phyloP scores from a whole-genome alignment of 2,888 invertebrate species.

The Cerastis rubricosa region DNA sequence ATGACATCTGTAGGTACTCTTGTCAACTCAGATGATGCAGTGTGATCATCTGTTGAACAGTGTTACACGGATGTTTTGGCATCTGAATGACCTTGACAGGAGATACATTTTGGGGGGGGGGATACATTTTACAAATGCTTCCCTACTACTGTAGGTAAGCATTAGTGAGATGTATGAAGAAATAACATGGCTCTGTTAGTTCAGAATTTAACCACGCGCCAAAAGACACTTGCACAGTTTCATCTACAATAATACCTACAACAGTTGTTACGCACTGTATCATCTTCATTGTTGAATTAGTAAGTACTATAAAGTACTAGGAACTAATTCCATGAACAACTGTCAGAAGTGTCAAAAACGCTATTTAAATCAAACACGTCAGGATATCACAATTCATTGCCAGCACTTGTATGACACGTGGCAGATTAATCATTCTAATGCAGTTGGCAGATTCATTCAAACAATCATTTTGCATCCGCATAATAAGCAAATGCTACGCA shows the following conservation, averaged over 20 bases:
- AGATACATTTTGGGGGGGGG: too few species aligned
- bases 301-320: not conserved
- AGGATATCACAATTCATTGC: conserved; percentile 11
- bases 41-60: not conserved
- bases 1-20: conserved; percentile 24
- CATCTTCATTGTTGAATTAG: not conserved
- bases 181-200: not conserved
- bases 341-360: conserved; percentile 16
- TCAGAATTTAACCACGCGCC: not conserved
- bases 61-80: not conserved
- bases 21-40: conserved; percentile 31
- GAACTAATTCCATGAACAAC: conserved; percentile 12
- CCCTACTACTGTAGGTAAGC: too few species aligned
- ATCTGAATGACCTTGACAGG: not conserved
- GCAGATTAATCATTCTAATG: conserved; percentile 7
- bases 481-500: not conserved
- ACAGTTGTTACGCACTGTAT: conserved; percentile 2
- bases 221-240: not conserved
- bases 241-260: not conserved
- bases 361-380: conserved; percentile 44
- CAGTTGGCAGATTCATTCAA: conserved; percentile 39
- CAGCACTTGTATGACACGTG: conserved; percentile 32
- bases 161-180: not conserved
- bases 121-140: too few species aligned
- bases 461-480: conserved; percentile 27